Base-by-base conservation (phyloP, 2,888 invertebrate genomes). In the Augiades crinisus region DNA sequence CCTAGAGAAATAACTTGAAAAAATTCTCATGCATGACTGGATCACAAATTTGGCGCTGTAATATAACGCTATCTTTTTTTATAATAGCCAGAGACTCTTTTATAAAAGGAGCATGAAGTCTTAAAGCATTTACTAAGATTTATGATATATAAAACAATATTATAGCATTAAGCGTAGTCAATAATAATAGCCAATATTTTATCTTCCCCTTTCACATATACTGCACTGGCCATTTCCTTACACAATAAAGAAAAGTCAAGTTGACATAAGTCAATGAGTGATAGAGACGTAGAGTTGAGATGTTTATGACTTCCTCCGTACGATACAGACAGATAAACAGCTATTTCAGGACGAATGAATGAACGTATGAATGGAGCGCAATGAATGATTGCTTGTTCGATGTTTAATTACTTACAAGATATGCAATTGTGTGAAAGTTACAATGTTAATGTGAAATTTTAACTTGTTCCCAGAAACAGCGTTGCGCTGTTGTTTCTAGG, bases 281-380 rank as follows among this genome's bases (percentile, higher is more conserved):
- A 84, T 81, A 75, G 75, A 71, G 62, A 59, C 62, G 55, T 51
- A 40, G 58, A 55, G 65, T 53, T 68, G 84, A 85, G 71, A 85
- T 79, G 47, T 87, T 87, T 87, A 87, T 80, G 75, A 73, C 85
- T 87, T 87, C 87, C 86, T 82, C 64, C 57, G 65, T 30, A 59
- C 47, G 47, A 47, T 47, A 47, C 47, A 33, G 65, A 66, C 70
- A 77, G 83, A 84, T 84, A 78, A 72, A 68, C 65, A 62, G 72
- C 77, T 83, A 81, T 83, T 84, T 69, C 70, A 70, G 66, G 63
- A 58, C 44, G 64, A 63, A 65, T 75, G 75, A 80, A 79, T 78
- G 78, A 72, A 70, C 72, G 72, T 72, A 73, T 81, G 81, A 77
- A 76, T 70, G 77, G 72, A 64, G 45, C 49, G 63, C 47, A 69